These are phyloP conservation scores for Phymorhynchus buccinoides DNA, from an alignment of 1,140 invertebrate genomes.

Conservation along the genomic window DNA sequence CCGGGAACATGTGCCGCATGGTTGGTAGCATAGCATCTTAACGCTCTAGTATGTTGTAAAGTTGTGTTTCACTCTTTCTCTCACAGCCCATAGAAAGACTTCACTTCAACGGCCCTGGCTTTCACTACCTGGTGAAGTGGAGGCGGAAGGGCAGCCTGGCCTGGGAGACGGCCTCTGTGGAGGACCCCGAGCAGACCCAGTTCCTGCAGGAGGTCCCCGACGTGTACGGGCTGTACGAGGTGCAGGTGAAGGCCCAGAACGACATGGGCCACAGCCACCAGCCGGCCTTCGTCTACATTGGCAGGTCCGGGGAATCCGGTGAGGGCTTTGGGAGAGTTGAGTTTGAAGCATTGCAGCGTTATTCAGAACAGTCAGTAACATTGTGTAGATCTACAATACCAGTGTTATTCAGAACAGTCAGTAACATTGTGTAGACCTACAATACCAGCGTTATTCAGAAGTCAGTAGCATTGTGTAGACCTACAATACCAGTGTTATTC, in stretches of 20 bases:
- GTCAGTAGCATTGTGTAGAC: too few relatives aligned
- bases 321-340: constrained; percentile 28
- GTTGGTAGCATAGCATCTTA: too few relatives aligned
- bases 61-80: neutral
- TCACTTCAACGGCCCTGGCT: constrained; percentile 95
- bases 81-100: constrained; percentile 91
- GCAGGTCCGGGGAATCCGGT: constrained; percentile 94
- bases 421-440: too few relatives aligned
- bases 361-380: too few relatives aligned
- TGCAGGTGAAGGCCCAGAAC: constrained; percentile 95
- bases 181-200: constrained; percentile 76
- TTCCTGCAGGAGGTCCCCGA: constrained; percentile 78
- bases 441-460: too few relatives aligned
- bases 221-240: constrained; percentile 88
- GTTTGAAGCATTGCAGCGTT: too few relatives aligned
- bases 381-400: too few relatives aligned
- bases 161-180: constrained; percentile 59
- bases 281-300: constrained; percentile 82
- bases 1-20: too few relatives aligned
- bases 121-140: constrained; percentile 91
- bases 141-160: constrained; percentile 60
- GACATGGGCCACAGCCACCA: constrained; percentile 89
- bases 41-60: neutral
- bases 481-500: too few relatives aligned
- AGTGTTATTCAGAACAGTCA: too few relatives aligned